Percentiles rank a stretch among this genome's conserved stretches.
These are phyloP conservation scores for Larimichthys crocea DNA, from an alignment of 2,113 vertebrate species.

Conservation along the genomic window DNA sequence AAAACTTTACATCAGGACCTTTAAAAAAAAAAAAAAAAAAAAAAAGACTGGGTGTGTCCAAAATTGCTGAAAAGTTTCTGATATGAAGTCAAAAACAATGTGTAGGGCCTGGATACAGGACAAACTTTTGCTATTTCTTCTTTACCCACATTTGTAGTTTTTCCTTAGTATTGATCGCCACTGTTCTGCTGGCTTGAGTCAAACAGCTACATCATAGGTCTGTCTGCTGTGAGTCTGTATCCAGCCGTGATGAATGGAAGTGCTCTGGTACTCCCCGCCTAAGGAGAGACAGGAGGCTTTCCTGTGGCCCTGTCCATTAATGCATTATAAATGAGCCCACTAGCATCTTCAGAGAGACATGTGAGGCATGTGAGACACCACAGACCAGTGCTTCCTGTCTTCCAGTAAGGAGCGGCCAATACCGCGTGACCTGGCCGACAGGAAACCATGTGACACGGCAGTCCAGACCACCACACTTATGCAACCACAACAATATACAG, in stretches of 20 bases:
- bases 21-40: no score
- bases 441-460: constrained; percentile 76
- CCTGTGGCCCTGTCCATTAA: constrained; percentile 73
- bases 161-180: constrained; percentile 48
- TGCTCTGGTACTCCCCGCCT: constrained; percentile 51
- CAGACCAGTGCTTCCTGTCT: constrained; percentile 76
- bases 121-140: constrained; percentile 18
- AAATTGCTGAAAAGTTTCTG: constrained; percentile 19
- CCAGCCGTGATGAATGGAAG: constrained; percentile 66
- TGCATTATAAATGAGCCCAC: constrained; percentile 78
- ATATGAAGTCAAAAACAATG: not conserved
- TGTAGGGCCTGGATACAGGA: not conserved
- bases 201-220: constrained; percentile 46
- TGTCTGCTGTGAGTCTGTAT: constrained; percentile 56
- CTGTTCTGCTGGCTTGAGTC: constrained; percentile 3
- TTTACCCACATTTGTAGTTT: constrained; percentile 33
- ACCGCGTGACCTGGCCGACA: constrained; percentile 71
- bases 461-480: constrained; percentile 59
- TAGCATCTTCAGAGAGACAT: constrained; percentile 68
- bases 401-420: constrained; percentile 74
- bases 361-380: constrained; percentile 72
- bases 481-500: not conserved
- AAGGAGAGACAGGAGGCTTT: constrained; percentile 55
- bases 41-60: constrained; percentile 45
- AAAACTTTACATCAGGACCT: constrained; percentile 74